Conservation (phyloP, 2,797 vertebrate species). For the Yasuhikotakia modesta region DNA sequence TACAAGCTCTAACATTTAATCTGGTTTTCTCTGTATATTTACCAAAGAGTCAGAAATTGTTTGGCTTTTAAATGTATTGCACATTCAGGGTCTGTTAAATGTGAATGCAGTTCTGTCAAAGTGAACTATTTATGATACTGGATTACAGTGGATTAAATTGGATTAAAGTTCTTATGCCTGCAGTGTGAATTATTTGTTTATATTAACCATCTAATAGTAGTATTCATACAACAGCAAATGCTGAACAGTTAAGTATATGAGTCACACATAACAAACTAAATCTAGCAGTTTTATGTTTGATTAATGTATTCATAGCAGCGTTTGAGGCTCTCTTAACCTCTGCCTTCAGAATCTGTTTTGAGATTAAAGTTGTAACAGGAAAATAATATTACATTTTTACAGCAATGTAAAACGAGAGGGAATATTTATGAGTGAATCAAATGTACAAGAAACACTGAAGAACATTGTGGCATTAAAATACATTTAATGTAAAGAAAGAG, state of each 20-base stretch:
- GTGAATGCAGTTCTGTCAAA: not conserved
- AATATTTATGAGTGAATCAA: slow-evolving; percentile 4
- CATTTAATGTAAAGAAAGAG: slow-evolving; percentile 1
- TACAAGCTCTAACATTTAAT: slow-evolving; percentile 18
- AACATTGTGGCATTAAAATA: not conserved
- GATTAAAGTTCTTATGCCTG: not conserved
- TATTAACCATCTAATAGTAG: not conserved
- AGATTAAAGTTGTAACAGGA: slow-evolving; percentile 14
- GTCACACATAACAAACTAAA: not conserved
- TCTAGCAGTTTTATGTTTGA: not conserved
- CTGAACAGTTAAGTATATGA: too few relatives aligned
- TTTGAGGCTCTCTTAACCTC: slow-evolving; percentile 10
- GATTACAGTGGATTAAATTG: not conserved
- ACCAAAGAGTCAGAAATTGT: not conserved
- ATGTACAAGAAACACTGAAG: not conserved
- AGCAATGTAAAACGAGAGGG: slow-evolving; percentile 12
- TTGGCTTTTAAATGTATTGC: not conserved
- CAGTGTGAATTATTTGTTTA: not conserved
- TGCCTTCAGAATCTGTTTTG: slow-evolving; percentile 6
- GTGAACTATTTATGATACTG: not conserved
- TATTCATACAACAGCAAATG: not conserved
- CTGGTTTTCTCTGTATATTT: not conserved
- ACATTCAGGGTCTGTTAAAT: not conserved
- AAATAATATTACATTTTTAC: slow-evolving; percentile 17
- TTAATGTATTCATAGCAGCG: slow-evolving; percentile 4